Evolutionary conservation across 2,797 vertebrate genomes (phyloP).

Genomic region (Tamandua tetradactyla): DNA sequence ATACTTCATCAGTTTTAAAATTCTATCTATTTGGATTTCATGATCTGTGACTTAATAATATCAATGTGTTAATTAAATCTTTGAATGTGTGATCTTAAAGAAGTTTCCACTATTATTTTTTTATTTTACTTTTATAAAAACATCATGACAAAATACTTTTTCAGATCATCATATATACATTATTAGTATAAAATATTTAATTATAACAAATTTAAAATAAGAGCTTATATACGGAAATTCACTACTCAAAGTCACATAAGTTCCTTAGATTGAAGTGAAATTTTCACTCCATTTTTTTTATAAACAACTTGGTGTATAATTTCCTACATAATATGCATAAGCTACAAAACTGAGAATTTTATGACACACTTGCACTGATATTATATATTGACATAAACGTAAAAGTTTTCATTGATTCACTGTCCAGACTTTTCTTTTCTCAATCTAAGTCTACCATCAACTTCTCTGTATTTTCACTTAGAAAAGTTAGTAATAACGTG

Average conservation of each 20-base stretch:
- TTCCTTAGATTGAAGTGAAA: neutral
- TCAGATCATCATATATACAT: neutral
- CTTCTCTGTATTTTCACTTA: neutral
- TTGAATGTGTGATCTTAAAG: neutral
- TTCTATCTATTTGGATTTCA: constrained; percentile 1
- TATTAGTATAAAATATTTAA: neutral
- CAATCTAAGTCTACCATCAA: neutral
- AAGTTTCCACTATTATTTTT: neutral
- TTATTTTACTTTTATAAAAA: neutral
- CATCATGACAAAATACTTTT: neutral
- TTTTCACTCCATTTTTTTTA: neutral
- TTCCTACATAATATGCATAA: neutral
- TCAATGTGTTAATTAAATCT: neutral
- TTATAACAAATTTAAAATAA: neutral
- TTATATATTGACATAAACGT: neutral
- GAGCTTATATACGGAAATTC: neutral
- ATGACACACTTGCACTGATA: neutral
- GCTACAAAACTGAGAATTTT: neutral
- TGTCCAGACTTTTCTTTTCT: neutral
- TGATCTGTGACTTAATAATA: neutral
- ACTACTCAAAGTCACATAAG: neutral
- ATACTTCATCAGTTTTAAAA: neutral
- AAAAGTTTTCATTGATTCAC: neutral
- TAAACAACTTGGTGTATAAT: neutral
- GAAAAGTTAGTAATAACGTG: neutral